Conservation (phyloP, 2,797 vertebrate species). For the Peromyscus aztecus region DNA sequence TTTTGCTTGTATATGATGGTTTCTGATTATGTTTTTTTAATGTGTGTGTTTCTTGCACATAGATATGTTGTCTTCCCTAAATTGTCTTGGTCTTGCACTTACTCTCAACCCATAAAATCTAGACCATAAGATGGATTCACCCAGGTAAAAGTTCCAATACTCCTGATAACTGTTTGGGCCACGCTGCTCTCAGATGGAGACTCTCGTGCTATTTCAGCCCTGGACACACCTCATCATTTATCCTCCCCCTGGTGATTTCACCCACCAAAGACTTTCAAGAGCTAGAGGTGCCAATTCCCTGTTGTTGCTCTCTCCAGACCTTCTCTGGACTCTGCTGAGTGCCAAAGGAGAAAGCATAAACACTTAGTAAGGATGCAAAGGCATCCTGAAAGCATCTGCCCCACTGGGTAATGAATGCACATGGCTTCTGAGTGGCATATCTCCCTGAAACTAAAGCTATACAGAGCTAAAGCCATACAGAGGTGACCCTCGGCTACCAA, state of each 20-base stretch:
- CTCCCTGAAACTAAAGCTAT: background rate
- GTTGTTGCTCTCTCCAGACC: background rate
- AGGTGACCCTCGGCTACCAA: conserved; percentile 12
- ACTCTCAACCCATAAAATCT: background rate
- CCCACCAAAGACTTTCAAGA: background rate
- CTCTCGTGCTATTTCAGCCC: background rate
- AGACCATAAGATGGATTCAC: background rate
- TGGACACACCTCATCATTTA: background rate
- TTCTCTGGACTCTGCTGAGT: background rate
- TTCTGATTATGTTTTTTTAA: background rate
- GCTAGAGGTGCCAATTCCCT: too few species aligned
- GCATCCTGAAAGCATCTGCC: background rate
- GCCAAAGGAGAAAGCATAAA: background rate
- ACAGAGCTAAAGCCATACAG: conserved; percentile 35
- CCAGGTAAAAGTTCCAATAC: background rate
- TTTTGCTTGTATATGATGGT: too few species aligned
- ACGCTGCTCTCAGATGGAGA: background rate
- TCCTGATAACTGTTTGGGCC: background rate
- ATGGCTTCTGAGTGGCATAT: conserved; percentile 5
- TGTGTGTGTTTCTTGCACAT: background rate
- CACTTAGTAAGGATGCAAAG: background rate
- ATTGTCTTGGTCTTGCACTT: background rate
- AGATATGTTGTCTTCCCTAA: background rate
- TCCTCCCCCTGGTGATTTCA: background rate
- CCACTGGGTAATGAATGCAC: background rate